These are phyloP conservation scores for Drosophila multiciliata DNA, from an alignment of 2,888 invertebrate genomes.

Conservation along the genomic window DNA sequence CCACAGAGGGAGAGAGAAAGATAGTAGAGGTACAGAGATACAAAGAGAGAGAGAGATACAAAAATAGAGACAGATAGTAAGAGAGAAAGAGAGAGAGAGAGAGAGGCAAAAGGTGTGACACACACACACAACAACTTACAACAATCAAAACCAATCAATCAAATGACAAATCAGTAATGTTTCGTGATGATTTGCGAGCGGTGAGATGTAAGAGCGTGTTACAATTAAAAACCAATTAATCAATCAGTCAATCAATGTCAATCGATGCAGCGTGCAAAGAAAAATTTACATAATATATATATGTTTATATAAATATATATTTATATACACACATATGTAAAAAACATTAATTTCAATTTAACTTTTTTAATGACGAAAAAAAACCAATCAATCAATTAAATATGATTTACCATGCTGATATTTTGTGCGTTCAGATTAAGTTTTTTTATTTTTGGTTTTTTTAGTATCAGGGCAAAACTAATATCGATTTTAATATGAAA, in stretches of 20 bases:
- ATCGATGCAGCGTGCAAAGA: conserved; percentile 59
- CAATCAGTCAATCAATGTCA: conserved; percentile 47
- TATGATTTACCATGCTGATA: conserved; percentile 76
- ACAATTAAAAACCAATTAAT: conserved; percentile 42
- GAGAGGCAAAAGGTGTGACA: conserved; percentile 15
- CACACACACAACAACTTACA: conserved; percentile 46
- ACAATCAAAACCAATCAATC: conserved; percentile 61
- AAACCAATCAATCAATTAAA: conserved; percentile 59
- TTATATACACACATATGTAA: conserved; percentile 13
- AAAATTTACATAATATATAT: conserved; percentile 10
- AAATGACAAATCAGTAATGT: conserved; percentile 51
- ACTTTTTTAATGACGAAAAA: conserved; percentile 31
- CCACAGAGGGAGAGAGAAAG: conserved; percentile 19
- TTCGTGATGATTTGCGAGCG: conserved; percentile 36
- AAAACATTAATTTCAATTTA: conserved; percentile 24
- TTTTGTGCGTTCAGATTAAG: conserved; percentile 54
- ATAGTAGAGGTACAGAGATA: conserved; percentile 19
- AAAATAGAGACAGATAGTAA: conserved; percentile 11
- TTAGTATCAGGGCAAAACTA: conserved; percentile 33
- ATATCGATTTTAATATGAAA: conserved; percentile 21
- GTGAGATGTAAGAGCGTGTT: conserved; percentile 49
- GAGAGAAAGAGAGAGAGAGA: conserved; percentile 29
- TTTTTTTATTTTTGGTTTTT: not conserved
- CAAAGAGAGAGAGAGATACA: conserved; percentile 22
- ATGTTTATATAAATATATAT: conserved; percentile 11